Base-by-base conservation (phyloP, 2,888 invertebrate species). In the Nasonovia ribisnigri region DNA sequence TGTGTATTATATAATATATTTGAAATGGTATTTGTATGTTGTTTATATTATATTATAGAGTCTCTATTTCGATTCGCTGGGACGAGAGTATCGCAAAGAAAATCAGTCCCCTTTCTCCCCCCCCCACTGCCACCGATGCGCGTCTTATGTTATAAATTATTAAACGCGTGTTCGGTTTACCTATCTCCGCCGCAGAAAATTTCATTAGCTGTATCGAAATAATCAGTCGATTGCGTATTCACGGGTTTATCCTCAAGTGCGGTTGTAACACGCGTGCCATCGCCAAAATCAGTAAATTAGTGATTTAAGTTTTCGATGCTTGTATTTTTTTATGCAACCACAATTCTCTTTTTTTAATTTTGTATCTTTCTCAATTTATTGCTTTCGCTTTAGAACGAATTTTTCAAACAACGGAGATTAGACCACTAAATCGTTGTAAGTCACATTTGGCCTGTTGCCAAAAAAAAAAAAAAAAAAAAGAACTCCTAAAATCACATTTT, bases 101-200 rank as follows among this genome's bases (percentile, higher is more conserved):
- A 20, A 77, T 77, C 67, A 16, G 67, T 11, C n/a, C n/a, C n/a
- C n/a, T n/a, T n/a, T n/a, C n/a, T 1, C 5, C 67, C 13, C 67
- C 11, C 6, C 16, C 16, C 6, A 0, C n/a, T 6, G 0, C 36
- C 67, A 6, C 36, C 11, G 29, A 3, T 11, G 16, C 16, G 0
- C 16, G 16, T 67, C 13, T 67, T n/a, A 77, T 77, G 36, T 77
- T 20, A 20, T 77, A 36, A 20, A 36, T 67, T 36, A 36, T 67
- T 36, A 20, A 36, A 36, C n/a, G 16, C 67, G 36, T 16, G 36
- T 77, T 67, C n/a, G 67, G 67, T n/a, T 67, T n/a, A 36, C 16
- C 36, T 6, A 77, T 20, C 36, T 6, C 6, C 36, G 6, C 16
- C 67, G n/a, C 67, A 36, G 67, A 77, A 36, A 77, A 77, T 77